phyloP scores from a whole-genome alignment of 2,888 invertebrate genomes.

The Diadromus collaris region DNA sequence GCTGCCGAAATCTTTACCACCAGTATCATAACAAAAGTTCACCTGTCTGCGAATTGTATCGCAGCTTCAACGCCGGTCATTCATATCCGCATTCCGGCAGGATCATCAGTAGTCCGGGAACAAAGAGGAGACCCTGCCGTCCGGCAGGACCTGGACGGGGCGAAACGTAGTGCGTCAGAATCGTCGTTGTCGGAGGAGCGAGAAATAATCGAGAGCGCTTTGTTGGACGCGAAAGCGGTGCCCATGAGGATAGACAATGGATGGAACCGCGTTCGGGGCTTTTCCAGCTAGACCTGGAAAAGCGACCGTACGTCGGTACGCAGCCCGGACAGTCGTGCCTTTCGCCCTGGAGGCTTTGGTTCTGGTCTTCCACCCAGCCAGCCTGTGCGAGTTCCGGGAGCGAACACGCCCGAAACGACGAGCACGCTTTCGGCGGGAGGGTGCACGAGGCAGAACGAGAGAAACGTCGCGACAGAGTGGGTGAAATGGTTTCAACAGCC shows the following conservation, averaged over 20 bases:
- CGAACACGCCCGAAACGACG: background rate
- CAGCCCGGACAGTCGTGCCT: background rate
- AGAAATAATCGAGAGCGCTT: conserved; percentile 50
- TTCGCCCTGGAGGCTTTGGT: background rate
- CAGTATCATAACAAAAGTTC: conserved; percentile 2
- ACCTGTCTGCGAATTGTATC: background rate
- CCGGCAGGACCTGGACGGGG: background rate
- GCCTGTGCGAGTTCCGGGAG: conserved; percentile 8
- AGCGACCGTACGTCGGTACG: conserved; percentile 1
- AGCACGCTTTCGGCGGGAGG: conserved; percentile 14
- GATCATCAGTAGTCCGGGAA: conserved; percentile 12
- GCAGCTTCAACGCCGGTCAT: conserved; percentile 23
- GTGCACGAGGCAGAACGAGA: conserved; percentile 11
- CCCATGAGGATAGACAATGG: conserved; percentile 21
- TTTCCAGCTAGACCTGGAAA: conserved; percentile 27
- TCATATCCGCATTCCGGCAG: conserved; percentile 1
- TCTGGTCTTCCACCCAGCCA: background rate
- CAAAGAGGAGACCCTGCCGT: background rate
- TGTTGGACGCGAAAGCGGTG: conserved; percentile 10
- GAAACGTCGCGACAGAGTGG: conserved; percentile 28
- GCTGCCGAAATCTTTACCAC: conserved; percentile 1
- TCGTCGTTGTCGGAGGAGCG: conserved; percentile 1
- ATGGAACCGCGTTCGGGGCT: conserved; percentile 3
- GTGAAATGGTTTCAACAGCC: conserved; percentile 20
- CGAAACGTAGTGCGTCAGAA: conserved; percentile 21